phyloP scores from a whole-genome alignment of 1,140 invertebrate genomes.

The Hestina assimilis region DNA sequence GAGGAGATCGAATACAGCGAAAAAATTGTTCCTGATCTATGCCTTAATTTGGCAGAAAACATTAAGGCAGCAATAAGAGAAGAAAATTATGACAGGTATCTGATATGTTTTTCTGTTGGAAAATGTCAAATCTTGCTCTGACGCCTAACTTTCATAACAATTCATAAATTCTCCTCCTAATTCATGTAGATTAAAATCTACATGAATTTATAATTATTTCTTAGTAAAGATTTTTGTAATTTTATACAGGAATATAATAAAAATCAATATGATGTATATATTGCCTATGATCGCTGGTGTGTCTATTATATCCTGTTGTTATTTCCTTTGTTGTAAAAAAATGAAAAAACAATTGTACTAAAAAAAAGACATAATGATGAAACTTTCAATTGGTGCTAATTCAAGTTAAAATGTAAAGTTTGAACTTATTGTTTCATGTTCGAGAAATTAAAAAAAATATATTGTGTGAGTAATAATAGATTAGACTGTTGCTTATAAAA shows the following conservation, averaged over 20 bases:
- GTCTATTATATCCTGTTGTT: slow-evolving; percentile 33
- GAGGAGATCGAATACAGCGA: slow-evolving; percentile 72
- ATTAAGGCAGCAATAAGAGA: slow-evolving; percentile 66
- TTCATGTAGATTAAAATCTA: too few species aligned
- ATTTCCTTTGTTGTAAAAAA: slow-evolving; percentile 38
- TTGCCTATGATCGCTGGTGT: slow-evolving; percentile 42
- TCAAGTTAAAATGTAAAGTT: too few species aligned
- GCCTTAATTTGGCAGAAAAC: slow-evolving; percentile 54
- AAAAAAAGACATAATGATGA: slow-evolving; percentile 7
- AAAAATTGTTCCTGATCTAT: slow-evolving; percentile 62
- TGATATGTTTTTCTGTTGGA: not conserved
- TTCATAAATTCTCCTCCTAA: too few species aligned
- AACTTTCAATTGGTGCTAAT: not conserved
- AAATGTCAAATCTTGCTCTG: not conserved
- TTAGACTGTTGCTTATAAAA: too few species aligned
- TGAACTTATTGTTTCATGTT: too few species aligned
- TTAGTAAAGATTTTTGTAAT: not conserved
- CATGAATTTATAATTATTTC: too few species aligned
- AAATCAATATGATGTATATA: slow-evolving; percentile 43
- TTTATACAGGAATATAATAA: not conserved
- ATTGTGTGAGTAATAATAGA: too few species aligned
- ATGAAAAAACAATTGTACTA: not conserved
- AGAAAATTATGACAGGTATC: slow-evolving; percentile 72
- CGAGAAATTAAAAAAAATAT: too few species aligned
- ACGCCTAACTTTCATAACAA: too few species aligned